Evolutionary conservation across 2,797 vertebrate genomes (phyloP).

Genomic region (Steatocranus sp.): DNA sequence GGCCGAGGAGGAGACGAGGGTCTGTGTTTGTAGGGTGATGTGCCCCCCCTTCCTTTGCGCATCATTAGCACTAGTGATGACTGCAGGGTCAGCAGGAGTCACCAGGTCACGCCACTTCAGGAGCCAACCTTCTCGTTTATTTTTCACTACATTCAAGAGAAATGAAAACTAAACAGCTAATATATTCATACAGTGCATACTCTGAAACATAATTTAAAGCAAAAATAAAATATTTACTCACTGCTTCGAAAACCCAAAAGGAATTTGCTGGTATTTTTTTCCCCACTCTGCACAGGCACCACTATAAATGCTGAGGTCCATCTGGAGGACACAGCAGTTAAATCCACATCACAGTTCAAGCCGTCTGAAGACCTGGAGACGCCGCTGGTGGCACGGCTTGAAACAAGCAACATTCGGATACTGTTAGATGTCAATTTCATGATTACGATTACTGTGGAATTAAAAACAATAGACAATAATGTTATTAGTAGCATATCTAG

Average conservation of each 20-base stretch:
- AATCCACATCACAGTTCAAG: neutral
- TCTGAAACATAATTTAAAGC: neutral
- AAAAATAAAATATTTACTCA: neutral
- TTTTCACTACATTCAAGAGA: neutral
- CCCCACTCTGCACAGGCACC: neutral
- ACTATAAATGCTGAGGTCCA: neutral
- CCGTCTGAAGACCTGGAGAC: neutral
- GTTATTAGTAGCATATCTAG: too few species aligned
- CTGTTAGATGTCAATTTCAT: neutral
- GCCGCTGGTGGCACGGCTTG: neutral
- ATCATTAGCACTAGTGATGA: conserved; percentile 64
- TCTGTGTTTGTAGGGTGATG: conserved; percentile 16
- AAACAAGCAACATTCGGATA: neutral
- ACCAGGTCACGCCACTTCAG: conserved; percentile 37
- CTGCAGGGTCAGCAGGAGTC: conserved; percentile 50
- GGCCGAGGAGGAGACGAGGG: neutral
- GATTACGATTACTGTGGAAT: neutral
- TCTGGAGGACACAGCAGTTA: accelerated
- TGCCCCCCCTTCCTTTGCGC: conserved; percentile 31
- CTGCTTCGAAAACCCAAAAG: neutral
- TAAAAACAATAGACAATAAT: neutral
- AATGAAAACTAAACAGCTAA: neutral
- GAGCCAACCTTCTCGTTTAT: conserved; percentile 8
- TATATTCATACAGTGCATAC: neutral
- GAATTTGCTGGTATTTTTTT: neutral